These are phyloP conservation scores for Mormyrus hasselquistii DNA, from an alignment of 2,797 vertebrate genomes.

Conservation along the genomic window DNA sequence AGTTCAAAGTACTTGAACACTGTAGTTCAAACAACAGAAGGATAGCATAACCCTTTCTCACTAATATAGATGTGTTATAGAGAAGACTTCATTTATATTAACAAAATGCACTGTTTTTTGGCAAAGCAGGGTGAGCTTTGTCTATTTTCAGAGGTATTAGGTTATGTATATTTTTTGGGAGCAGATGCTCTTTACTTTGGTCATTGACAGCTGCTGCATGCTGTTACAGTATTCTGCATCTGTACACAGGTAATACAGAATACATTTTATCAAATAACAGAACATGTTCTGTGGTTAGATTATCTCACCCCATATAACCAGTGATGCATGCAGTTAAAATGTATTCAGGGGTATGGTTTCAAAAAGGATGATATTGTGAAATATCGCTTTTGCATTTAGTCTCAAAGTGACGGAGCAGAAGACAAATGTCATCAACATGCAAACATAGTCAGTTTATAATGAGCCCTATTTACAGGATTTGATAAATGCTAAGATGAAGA, in stretches of 20 bases:
- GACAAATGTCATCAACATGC: background rate
- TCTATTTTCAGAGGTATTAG: background rate
- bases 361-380: background rate
- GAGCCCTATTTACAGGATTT: background rate
- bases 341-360: background rate
- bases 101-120: background rate
- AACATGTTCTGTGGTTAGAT: background rate
- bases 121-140: background rate
- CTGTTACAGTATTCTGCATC: background rate
- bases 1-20: background rate
- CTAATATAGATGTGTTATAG: background rate
- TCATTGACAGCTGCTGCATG: background rate
- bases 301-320: background rate
- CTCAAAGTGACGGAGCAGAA: background rate
- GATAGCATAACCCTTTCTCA: background rate
- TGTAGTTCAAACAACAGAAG: background rate
- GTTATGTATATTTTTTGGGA: background rate
- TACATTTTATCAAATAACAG: background rate
- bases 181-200: background rate
- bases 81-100: slow-evolving; percentile 1
- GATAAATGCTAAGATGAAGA: background rate
- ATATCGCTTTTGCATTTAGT: background rate
- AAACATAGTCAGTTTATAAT: background rate
- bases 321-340: background rate
- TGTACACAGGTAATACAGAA: background rate